Evolutionary conservation across 2,797 vertebrate species (phyloP).

Genomic region (Lates japonicus): DNA sequence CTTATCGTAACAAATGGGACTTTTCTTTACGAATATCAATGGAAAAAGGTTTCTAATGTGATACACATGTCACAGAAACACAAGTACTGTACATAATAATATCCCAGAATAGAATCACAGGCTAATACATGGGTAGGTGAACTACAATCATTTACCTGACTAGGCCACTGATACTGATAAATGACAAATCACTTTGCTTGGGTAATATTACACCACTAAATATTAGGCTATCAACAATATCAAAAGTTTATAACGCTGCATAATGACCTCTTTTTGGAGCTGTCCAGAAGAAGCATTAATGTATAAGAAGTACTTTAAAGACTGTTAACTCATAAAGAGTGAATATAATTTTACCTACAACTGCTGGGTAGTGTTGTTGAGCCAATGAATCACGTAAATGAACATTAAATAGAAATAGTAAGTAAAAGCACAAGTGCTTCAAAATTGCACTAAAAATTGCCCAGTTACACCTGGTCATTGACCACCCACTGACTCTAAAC

Average conservation of each 20-base stretch:
- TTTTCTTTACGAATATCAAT: neutral
- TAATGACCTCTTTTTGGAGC: neutral
- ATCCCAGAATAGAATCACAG: neutral
- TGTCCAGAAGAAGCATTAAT: neutral
- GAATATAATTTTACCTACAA: neutral
- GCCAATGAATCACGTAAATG: neutral
- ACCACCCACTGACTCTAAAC: neutral
- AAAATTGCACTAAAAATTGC: neutral
- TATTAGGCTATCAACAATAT: no score
- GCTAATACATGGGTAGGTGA: neutral
- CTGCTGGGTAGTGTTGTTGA: no score
- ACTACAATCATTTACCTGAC: neutral
- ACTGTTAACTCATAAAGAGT: no score
- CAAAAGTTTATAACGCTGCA: no score
- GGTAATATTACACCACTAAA: neutral
- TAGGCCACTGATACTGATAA: neutral
- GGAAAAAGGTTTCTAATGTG: neutral
- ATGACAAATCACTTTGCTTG: neutral
- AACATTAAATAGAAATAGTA: neutral
- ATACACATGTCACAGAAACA: constrained; percentile 3
- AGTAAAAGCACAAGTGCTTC: neutral
- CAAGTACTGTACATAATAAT: no score
- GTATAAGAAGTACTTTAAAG: neutral
- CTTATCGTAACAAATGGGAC: constrained; percentile 12
- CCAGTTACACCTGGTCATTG: neutral